Evolutionary conservation across 1,140 invertebrate species (phyloP).

Genomic region (Macrotrachela quadricornifera): DNA sequence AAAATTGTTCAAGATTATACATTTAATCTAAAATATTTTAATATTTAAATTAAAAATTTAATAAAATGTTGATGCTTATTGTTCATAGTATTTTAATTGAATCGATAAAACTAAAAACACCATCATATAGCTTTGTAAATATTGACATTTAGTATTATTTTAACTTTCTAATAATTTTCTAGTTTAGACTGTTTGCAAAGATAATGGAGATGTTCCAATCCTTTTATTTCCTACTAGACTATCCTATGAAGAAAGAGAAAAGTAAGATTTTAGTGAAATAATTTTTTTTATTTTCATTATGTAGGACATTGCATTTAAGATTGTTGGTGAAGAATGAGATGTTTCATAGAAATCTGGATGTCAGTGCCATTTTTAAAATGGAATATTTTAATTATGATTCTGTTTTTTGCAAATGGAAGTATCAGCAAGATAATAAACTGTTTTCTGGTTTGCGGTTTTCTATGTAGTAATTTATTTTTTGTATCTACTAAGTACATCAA

Average conservation of each 20-base stretch:
- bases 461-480: too few relatives aligned
- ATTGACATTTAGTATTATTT: too few relatives aligned
- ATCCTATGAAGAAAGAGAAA: conserved; percentile 58
- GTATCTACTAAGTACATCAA: too few relatives aligned
- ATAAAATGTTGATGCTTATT: not conserved
- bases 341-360: conserved; percentile 94
- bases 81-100: conserved; percentile 94
- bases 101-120: conserved; percentile 82
- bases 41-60: conserved; percentile 7
- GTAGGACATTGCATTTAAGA: conserved; percentile 90
- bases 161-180: not conserved
- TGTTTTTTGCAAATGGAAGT: conserved; percentile 92
- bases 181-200: conserved; percentile 61
- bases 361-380: conserved; percentile 93
- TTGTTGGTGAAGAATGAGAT: conserved; percentile 96
- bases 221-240: conserved; percentile 83
- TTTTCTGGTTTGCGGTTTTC: too few relatives aligned
- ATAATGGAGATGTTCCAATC: conserved; percentile 82
- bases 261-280: too few relatives aligned
- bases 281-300: conserved; percentile 8
- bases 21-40: conserved; percentile 73
- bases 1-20: conserved; percentile 99
- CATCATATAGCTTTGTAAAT: conserved; percentile 58
- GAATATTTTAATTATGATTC: conserved; percentile 97
- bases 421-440: conserved; percentile 64